Percentiles rank a stretch among this genome's conserved stretches.
Evolutionary conservation across 2,797 vertebrate species (phyloP).

Genomic region (Philypnodon macrostomus): DNA sequence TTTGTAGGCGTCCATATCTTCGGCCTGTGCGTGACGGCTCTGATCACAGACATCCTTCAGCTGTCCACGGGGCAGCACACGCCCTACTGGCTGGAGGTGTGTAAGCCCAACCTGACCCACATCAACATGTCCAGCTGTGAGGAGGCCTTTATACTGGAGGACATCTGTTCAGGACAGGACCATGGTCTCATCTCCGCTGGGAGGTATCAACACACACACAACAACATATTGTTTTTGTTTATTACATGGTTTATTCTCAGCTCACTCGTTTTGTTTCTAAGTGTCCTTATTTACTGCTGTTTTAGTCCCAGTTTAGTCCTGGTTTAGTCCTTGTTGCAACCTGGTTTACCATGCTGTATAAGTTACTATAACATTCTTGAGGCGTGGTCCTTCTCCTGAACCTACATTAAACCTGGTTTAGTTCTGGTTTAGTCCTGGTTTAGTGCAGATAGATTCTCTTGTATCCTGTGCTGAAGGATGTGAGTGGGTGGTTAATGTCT

Average conservation of each 20-base stretch:
- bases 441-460: background rate
- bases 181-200: conserved; percentile 84
- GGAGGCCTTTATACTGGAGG: conserved; percentile 90
- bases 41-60: conserved; percentile 93
- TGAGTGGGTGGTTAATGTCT: conserved; percentile 25
- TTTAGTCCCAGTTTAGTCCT: background rate
- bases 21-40: conserved; percentile 90
- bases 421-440: background rate
- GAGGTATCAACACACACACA: conserved; percentile 76
- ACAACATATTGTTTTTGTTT: too few relatives aligned
- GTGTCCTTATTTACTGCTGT: background rate
- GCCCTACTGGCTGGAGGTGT: conserved; percentile 92
- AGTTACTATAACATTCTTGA: too few relatives aligned
- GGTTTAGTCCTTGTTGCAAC: background rate
- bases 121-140: conserved; percentile 90
- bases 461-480: conserved; percentile 10
- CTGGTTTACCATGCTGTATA: too few relatives aligned
- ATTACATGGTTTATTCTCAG: background rate
- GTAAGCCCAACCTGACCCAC: conserved; percentile 92
- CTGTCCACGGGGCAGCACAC: conserved; percentile 91
- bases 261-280: too few relatives aligned
- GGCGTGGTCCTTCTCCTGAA: background rate
- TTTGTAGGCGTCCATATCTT: conserved; percentile 89
- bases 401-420: background rate
- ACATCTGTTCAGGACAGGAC: conserved; percentile 92